Conservation (phyloP, 2,888 invertebrate genomes). For the Scaeva pyrastri region DNA sequence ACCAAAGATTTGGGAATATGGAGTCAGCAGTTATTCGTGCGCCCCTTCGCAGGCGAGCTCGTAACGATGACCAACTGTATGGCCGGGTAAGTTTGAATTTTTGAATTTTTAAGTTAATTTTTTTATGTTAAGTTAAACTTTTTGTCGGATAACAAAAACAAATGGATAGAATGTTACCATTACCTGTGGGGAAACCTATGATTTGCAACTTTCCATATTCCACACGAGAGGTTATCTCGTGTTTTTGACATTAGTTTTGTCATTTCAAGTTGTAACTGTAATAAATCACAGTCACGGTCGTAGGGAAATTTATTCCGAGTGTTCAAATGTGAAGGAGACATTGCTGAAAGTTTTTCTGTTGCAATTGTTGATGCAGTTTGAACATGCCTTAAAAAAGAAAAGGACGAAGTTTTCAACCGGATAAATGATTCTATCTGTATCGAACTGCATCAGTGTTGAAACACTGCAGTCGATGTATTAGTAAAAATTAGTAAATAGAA, state of each 20-base stretch:
- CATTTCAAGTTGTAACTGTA: slow-evolving; percentile 4
- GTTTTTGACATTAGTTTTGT: slow-evolving; percentile 4
- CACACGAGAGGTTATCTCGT: not conserved
- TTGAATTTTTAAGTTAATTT: not conserved
- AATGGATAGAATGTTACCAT: not conserved
- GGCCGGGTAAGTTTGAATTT: slow-evolving; percentile 87
- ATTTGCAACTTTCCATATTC: slow-evolving; percentile 28
- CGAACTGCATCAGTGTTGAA: too few relatives aligned
- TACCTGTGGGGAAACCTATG: not conserved
- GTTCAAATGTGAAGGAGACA: not conserved
- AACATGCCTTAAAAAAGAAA: not conserved
- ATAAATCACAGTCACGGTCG: not conserved
- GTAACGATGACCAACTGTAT: slow-evolving; percentile 89
- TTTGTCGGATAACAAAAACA: not conserved
- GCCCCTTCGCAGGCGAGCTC: slow-evolving; percentile 90
- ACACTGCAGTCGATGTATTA: too few relatives aligned
- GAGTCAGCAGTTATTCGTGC: slow-evolving; percentile 86
- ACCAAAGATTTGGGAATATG: slow-evolving; percentile 56
- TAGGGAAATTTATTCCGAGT: slow-evolving; percentile 35
- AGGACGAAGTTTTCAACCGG: slow-evolving; percentile 21
- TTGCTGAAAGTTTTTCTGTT: slow-evolving; percentile 15
- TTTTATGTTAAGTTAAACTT: not conserved
- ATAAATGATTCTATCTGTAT: slow-evolving; percentile 11
- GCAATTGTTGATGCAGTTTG: slow-evolving; percentile 6
- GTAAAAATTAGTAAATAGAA: too few relatives aligned